These are phyloP conservation scores for Barypeithes pellucidus DNA, from an alignment of 2,888 invertebrate genomes.

Conservation along the genomic window DNA sequence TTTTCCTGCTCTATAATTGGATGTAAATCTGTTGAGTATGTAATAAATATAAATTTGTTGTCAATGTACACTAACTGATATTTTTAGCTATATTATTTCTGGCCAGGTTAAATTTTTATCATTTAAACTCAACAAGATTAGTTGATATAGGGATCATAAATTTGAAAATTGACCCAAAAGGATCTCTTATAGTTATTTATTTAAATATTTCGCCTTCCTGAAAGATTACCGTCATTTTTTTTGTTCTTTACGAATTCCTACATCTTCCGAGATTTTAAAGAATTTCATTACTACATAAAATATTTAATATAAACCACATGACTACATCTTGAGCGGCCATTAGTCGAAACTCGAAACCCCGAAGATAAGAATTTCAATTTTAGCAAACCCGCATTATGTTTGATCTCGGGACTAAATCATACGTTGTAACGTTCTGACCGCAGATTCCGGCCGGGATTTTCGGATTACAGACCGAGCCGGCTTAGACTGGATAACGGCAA, in stretches of 20 bases:
- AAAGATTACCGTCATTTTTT: too few species aligned
- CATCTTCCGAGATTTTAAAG: not conserved
- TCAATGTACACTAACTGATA: too few species aligned
- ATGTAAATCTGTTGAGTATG: too few species aligned
- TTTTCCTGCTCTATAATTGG: too few species aligned
- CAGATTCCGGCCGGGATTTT: slow-evolving; percentile 48
- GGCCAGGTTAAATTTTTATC: too few species aligned
- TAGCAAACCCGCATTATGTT: slow-evolving; percentile 48
- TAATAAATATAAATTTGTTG: too few species aligned
- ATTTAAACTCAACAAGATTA: too few species aligned
- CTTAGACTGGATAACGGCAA: slow-evolving; percentile 48
- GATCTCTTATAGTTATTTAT: too few species aligned
- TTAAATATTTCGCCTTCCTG: not conserved
- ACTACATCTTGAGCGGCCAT: slow-evolving; percentile 2
- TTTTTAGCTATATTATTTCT: too few species aligned
- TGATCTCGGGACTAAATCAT: slow-evolving; percentile 53
- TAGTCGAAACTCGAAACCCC: slow-evolving; percentile 22
- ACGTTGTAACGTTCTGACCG: slow-evolving; percentile 49
- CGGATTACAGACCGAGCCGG: slow-evolving; percentile 51
- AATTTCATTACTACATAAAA: slow-evolving; percentile 18
- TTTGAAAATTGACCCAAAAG: too few species aligned
- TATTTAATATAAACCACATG: slow-evolving; percentile 26
- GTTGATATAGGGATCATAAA: too few species aligned
- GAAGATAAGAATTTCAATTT: slow-evolving; percentile 53
- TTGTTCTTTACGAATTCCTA: too few species aligned